Conservation (phyloP, 2,888 invertebrate genomes). For the Cylloceria caligata region DNA sequence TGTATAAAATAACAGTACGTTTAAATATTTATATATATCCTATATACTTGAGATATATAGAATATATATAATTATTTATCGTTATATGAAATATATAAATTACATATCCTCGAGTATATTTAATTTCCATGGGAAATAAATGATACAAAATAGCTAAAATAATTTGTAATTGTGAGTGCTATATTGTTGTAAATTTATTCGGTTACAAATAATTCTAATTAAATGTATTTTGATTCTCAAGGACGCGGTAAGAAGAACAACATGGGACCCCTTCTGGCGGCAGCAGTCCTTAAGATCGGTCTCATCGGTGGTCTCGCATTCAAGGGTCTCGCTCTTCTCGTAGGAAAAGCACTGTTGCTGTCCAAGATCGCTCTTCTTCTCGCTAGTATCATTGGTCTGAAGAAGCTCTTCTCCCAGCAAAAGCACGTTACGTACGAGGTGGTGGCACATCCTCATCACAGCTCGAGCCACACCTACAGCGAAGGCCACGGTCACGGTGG, state of each 20-base stretch:
- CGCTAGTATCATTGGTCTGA: constrained; percentile 92
- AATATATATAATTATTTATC: no score
- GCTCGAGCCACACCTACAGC: constrained; percentile 85
- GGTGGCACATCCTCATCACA: constrained; percentile 90
- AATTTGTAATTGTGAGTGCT: no score
- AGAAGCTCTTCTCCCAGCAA: constrained; percentile 92
- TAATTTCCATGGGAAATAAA: no score
- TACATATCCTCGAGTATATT: no score
- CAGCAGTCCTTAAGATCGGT: constrained; percentile 92
- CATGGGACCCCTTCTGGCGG: constrained; percentile 90
- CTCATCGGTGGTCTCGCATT: constrained; percentile 92
- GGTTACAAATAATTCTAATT: neutral
- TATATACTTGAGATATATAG: no score
- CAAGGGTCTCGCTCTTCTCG: constrained; percentile 92
- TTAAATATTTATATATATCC: no score
- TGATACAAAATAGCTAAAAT: neutral
- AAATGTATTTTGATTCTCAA: constrained; percentile 50
- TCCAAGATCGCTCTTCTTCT: constrained; percentile 93
- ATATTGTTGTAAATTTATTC: neutral
- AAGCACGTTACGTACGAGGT: constrained; percentile 91
- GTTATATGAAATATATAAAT: no score
- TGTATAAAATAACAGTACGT: no score
- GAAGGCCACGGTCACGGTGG: constrained; percentile 82
- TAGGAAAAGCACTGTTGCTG: constrained; percentile 93
- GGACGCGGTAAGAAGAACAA: constrained; percentile 91